Conservation (phyloP, 2,113 vertebrate species). For the Serinus canaria region DNA sequence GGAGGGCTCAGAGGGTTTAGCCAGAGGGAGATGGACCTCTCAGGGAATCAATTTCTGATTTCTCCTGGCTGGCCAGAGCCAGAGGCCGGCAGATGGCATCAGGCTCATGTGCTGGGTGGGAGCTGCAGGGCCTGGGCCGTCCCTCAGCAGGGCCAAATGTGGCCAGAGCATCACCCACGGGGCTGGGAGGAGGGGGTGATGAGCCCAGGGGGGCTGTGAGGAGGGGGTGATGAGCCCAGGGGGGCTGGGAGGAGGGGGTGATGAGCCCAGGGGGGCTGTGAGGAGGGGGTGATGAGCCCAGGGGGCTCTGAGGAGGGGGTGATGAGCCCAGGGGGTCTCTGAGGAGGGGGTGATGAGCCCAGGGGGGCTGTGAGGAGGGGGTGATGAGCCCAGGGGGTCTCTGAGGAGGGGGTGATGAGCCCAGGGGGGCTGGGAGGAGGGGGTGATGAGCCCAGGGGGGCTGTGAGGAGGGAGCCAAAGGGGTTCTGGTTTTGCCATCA, state of each 20-base stretch:
- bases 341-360: neutral
- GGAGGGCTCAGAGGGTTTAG: neutral
- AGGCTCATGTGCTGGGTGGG: neutral
- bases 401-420: neutral
- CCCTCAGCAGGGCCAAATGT: neutral
- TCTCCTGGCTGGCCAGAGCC: neutral
- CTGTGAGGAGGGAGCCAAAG: neutral
- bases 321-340: neutral
- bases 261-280: neutral
- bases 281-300: neutral
- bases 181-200: neutral
- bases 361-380: neutral
- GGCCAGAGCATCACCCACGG: neutral
- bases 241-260: neutral
- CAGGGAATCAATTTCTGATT: neutral
- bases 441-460: neutral
- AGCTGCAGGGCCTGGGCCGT: neutral
- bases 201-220: neutral
- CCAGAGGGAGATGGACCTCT: neutral
- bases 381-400: too few species aligned
- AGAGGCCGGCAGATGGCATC: constrained; percentile 41
- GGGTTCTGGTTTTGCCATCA: rapidly evolving
- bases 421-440: neutral
- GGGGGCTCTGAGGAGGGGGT: neutral
- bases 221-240: neutral